Evolutionary conservation across 2,888 invertebrate species (phyloP).

Genomic region (Philhelius pedissequus): DNA sequence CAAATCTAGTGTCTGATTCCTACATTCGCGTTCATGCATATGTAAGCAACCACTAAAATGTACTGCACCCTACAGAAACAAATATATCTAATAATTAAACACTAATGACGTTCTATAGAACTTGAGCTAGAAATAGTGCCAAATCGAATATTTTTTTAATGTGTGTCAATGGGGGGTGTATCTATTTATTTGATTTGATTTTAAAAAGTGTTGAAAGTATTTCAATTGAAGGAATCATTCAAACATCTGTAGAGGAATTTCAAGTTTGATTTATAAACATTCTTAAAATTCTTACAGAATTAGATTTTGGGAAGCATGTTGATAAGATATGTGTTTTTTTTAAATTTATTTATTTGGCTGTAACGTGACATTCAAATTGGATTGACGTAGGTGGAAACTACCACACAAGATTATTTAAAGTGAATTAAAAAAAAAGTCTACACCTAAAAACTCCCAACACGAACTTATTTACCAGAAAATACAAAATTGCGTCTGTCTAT

Average conservation of each 20-base stretch:
- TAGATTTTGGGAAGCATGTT: slow-evolving; percentile 5
- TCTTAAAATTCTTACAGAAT: background rate
- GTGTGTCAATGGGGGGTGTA: background rate
- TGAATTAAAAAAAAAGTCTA: background rate
- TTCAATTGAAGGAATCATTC: background rate
- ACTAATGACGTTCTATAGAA: slow-evolving; percentile 29
- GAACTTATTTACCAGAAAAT: too few species aligned
- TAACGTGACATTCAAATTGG: slow-evolving; percentile 13
- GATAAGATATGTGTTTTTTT: background rate
- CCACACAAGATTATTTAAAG: background rate
- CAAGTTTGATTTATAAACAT: background rate
- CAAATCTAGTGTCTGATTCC: slow-evolving; percentile 31
- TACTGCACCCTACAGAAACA: background rate
- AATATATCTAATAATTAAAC: background rate
- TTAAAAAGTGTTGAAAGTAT: background rate
- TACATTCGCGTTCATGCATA: background rate
- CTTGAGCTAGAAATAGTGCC: slow-evolving; percentile 51
- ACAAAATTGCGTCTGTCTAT: too few species aligned
- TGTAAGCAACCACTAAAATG: background rate
- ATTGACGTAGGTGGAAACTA: slow-evolving; percentile 6
- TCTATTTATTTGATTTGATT: too few species aligned
- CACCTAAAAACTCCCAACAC: too few species aligned
- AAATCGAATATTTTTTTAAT: background rate
- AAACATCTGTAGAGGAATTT: background rate
- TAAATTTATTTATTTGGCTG: background rate